Percentiles rank a stretch among this genome's conserved stretches.
phyloP scores from a whole-genome alignment of 1,140 invertebrate genomes.

The Mya arenaria region DNA sequence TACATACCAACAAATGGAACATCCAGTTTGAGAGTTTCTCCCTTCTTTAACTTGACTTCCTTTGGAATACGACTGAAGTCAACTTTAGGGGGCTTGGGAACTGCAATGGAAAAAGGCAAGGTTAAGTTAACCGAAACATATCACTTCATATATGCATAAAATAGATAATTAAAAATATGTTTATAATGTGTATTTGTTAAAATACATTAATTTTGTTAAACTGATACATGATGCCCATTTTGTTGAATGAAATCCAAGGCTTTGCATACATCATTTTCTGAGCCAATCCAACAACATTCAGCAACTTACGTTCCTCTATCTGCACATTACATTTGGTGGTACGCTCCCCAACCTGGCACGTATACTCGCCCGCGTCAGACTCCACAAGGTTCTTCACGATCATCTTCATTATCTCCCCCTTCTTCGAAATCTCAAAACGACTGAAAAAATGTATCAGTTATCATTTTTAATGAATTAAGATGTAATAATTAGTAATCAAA shows the following conservation, averaged over 20 bases:
- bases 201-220: no score
- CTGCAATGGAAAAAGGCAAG: conserved; percentile 64
- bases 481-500: no score
- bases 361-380: conserved; percentile 77
- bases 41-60: conserved; percentile 79
- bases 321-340: conserved; percentile 74
- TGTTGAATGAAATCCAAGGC: no score
- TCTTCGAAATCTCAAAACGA: conserved; percentile 70
- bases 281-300: no score
- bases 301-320: conserved; percentile 74
- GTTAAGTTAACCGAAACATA: no score
- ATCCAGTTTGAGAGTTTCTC: conserved; percentile 82
- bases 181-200: no score
- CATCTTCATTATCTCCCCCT: conserved; percentile 76
- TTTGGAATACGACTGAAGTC: conserved; percentile 78
- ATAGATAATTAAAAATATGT: no score
- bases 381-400: conserved; percentile 74
- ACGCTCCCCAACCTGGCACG: conserved; percentile 78
- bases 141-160: no score
- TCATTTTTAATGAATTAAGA: no score
- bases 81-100: conserved; percentile 82
- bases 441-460: no score
- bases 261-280: no score
- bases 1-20: conserved; percentile 94
- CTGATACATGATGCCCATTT: no score